Evolutionary conservation across 1,140 invertebrate genomes (phyloP).

Genomic region (Gonioctena quinquepunctata): DNA sequence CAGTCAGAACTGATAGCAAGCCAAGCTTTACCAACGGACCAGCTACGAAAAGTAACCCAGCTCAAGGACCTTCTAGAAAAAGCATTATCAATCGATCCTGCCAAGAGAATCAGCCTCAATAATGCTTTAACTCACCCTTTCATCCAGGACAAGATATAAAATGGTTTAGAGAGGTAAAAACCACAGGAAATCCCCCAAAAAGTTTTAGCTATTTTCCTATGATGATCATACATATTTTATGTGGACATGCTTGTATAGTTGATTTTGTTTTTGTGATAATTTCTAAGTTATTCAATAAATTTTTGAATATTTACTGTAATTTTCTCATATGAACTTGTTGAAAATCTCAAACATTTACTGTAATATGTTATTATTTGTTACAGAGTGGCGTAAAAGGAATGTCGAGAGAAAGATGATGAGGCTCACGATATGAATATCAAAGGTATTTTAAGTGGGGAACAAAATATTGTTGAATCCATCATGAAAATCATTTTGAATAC

Average conservation of each 20-base stretch:
- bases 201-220: slow-evolving; percentile 4
- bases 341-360: background rate
- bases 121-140: slow-evolving; percentile 95
- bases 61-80: slow-evolving; percentile 93
- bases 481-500: background rate
- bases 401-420: background rate
- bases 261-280: background rate
- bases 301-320: background rate
- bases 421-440: background rate
- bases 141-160: slow-evolving; percentile 87
- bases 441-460: slow-evolving; percentile 20
- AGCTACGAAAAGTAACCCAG: slow-evolving; percentile 87
- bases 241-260: background rate
- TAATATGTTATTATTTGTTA: slow-evolving; percentile 11
- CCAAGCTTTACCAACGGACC: slow-evolving; percentile 86
- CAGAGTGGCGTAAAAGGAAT: slow-evolving; percentile 3
- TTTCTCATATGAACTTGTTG: background rate
- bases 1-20: slow-evolving; percentile 84
- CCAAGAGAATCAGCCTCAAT: slow-evolving; percentile 90
- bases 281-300: slow-evolving; percentile 1
- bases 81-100: slow-evolving; percentile 90
- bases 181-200: slow-evolving; percentile 18
- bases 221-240: background rate
- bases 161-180: slow-evolving; percentile 47
- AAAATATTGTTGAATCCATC: background rate